Percentiles rank a stretch among this genome's conserved stretches.
phyloP scores from a whole-genome alignment of 2,797 vertebrate genomes.

The Pseudopleuronectes americanus region DNA sequence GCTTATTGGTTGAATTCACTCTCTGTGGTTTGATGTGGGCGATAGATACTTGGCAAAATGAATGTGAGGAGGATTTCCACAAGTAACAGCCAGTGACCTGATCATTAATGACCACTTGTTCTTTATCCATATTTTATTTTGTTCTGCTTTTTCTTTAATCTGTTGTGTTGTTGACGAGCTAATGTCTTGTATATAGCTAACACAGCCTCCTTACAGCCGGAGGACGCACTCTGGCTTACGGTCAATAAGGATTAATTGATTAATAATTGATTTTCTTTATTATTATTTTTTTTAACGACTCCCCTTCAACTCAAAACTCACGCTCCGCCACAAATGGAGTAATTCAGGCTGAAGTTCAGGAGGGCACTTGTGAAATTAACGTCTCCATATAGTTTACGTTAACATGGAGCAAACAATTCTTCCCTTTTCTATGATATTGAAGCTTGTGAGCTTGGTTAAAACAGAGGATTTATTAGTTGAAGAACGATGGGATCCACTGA shows the following conservation, averaged over 20 bases:
- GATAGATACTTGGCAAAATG: constrained; percentile 66
- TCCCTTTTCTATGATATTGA: constrained; percentile 14
- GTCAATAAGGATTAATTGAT: constrained; percentile 19
- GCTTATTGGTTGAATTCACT: constrained; percentile 10
- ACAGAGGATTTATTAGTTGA: constrained; percentile 7
- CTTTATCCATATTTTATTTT: constrained; percentile 31
- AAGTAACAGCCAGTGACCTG: constrained; percentile 58
- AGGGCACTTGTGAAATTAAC: constrained; percentile 27
- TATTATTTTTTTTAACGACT: background rate
- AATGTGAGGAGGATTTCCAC: constrained; percentile 73
- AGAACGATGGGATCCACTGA: constrained; percentile 2
- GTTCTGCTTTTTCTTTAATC: constrained; percentile 35
- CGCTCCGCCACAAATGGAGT: constrained; percentile 3
- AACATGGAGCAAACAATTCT: background rate
- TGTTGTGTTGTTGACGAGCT: constrained; percentile 58
- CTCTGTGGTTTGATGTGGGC: constrained; percentile 26
- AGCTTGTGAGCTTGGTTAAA: constrained; percentile 3
- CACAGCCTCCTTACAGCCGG: constrained; percentile 46
- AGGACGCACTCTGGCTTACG: constrained; percentile 43
- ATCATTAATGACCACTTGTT: constrained; percentile 64
- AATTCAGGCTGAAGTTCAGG: constrained; percentile 20
- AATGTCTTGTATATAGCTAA: constrained; percentile 60
- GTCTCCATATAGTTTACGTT: constrained; percentile 12
- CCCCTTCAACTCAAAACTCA: constrained; percentile 29
- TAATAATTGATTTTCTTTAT: too few relatives aligned